phyloP scores from a whole-genome alignment of 1,140 invertebrate genomes.

The Drosophila micromelanica region DNA sequence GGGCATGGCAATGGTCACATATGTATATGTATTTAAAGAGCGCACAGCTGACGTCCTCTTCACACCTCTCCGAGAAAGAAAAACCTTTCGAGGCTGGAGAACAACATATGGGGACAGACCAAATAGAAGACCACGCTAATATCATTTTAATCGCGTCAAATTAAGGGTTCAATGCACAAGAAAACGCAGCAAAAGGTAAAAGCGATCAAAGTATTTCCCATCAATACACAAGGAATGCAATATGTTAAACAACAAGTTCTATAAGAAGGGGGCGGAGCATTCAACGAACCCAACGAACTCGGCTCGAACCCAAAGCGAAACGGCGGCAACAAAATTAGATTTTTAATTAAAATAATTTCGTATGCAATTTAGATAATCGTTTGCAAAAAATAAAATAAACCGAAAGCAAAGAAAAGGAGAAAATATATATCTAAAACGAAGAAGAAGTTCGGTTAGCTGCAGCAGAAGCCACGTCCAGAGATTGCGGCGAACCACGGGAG shows the following conservation, averaged over 20 bases:
- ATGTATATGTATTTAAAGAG: conserved; percentile 22
- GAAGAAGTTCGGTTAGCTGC: not conserved
- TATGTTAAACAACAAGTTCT: conserved; percentile 46
- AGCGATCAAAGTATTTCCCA: conserved; percentile 44
- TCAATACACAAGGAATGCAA: conserved; percentile 20
- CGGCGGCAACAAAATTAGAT: conserved; percentile 78
- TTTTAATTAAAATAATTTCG: conserved; percentile 85
- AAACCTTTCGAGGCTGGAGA: conserved; percentile 5
- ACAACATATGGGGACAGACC: conserved; percentile 58
- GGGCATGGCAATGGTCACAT: conserved; percentile 43
- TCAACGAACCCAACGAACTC: not conserved
- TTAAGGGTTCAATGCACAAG: conserved; percentile 75
- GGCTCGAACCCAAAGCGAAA: not conserved
- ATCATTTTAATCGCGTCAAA: conserved; percentile 81
- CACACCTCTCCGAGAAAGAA: conserved; percentile 67
- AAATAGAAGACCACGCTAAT: conserved; percentile 51
- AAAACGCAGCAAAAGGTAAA: conserved; percentile 3
- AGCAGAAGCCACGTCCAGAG: conserved; percentile 34
- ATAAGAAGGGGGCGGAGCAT: conserved; percentile 1
- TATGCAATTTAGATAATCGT: conserved; percentile 85
- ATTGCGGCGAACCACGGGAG: conserved; percentile 23
- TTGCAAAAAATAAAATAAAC: conserved; percentile 53
- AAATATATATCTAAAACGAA: conserved; percentile 29
- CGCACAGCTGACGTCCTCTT: conserved; percentile 69
- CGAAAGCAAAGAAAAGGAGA: conserved; percentile 6